phyloP scores from a whole-genome alignment of 2,888 invertebrate species.

The Mythimna impura region DNA sequence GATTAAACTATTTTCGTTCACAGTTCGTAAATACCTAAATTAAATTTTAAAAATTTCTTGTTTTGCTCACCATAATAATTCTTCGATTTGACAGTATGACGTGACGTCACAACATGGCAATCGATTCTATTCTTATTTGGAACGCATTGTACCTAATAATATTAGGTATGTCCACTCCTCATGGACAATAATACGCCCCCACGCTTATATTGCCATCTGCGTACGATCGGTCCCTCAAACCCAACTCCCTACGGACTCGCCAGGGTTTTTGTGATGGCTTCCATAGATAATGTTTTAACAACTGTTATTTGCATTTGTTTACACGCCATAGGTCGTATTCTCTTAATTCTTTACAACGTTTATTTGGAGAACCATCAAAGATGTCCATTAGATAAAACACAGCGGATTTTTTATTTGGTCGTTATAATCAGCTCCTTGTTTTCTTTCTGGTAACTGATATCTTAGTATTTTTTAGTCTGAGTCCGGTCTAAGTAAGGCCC shows the following conservation, averaged over 20 bases:
- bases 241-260: conserved; percentile 12
- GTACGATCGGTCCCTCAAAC: conserved; percentile 24
- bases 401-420: neutral
- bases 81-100: too few relatives aligned
- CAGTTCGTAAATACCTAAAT: too few relatives aligned
- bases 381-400: neutral
- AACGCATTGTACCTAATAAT: too few relatives aligned
- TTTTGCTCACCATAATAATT: too few relatives aligned
- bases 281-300: conserved; percentile 16
- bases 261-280: neutral
- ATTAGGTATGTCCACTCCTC: conserved; percentile 12
- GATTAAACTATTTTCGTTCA: too few relatives aligned
- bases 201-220: conserved; percentile 26
- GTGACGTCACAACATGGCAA: too few relatives aligned
- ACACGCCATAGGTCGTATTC: neutral
- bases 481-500: too few relatives aligned
- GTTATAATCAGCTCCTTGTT: neutral
- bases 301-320: conserved; percentile 32
- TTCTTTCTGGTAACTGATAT: neutral
- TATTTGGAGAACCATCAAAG: neutral
- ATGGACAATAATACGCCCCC: conserved; percentile 15
- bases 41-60: too few relatives aligned
- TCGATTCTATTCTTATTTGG: too few relatives aligned
- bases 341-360: neutral
- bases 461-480: too few relatives aligned